phyloP scores from a whole-genome alignment of 2,888 invertebrate species.

The Apotomis betuletana region DNA sequence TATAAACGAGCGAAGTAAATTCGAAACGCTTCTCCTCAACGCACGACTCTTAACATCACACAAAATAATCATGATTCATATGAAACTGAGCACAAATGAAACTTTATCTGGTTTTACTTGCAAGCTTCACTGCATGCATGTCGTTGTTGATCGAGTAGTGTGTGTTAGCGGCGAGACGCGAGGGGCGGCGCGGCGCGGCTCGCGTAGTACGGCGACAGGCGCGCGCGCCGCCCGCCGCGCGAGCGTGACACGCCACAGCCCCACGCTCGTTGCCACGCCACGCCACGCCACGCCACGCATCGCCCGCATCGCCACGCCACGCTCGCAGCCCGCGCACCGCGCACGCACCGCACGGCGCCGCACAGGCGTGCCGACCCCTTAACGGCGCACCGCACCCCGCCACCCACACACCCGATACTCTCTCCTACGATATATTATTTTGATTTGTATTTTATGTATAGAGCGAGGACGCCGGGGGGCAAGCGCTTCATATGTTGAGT shows the following conservation, averaged over 20 bases:
- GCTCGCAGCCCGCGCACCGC: slow-evolving; percentile 43
- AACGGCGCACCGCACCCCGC: slow-evolving; percentile 63
- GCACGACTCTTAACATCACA: slow-evolving; percentile 84
- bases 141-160: slow-evolving; percentile 79
- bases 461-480: slow-evolving; percentile 96
- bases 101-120: slow-evolving; percentile 83
- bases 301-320: slow-evolving; percentile 33
- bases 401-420: slow-evolving; percentile 79
- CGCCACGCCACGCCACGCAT: slow-evolving; percentile 30
- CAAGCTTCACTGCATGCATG: slow-evolving; percentile 83
- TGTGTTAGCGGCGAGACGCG: slow-evolving; percentile 63
- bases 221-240: slow-evolving; percentile 41
- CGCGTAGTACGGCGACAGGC: background rate
- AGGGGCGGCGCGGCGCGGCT: slow-evolving; percentile 47
- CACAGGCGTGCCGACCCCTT: slow-evolving; percentile 54
- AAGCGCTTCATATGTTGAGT: slow-evolving; percentile 94
- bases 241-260: slow-evolving; percentile 43
- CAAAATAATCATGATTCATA: slow-evolving; percentile 81
- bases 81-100: slow-evolving; percentile 83
- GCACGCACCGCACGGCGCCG: slow-evolving; percentile 45
- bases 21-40: slow-evolving; percentile 84
- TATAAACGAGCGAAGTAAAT: slow-evolving; percentile 80
- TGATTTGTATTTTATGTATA: slow-evolving; percentile 86
- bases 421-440: slow-evolving; percentile 83
- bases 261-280: slow-evolving; percentile 42